Conservation (phyloP, 1,140 invertebrate species). For the Proctacanthus coquilletti region DNA sequence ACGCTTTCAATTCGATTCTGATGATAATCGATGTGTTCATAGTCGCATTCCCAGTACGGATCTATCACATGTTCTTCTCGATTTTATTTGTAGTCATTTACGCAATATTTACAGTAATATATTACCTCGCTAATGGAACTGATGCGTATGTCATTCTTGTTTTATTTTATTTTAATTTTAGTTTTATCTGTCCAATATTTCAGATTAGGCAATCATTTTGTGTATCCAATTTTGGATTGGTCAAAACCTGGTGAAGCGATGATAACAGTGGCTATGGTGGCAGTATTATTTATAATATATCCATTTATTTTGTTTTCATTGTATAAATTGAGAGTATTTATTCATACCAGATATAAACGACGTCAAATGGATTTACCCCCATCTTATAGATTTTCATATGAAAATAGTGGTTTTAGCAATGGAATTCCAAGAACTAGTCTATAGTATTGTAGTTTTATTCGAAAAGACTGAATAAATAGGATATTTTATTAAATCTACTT, state of each 20-base stretch:
- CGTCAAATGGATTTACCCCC: no score
- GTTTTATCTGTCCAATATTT: conserved; percentile 16
- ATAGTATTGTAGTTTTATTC: no score
- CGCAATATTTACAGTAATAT: conserved; percentile 50
- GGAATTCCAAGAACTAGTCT: no score
- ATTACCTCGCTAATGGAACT: conserved; percentile 52
- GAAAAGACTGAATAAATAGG: no score
- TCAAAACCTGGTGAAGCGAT: conserved; percentile 32
- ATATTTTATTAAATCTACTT: no score
- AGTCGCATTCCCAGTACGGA: conserved; percentile 47
- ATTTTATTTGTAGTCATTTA: conserved; percentile 44
- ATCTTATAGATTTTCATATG: no score
- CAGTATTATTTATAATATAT: conserved; percentile 30
- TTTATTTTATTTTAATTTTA: conserved; percentile 1
- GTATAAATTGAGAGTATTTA: not conserved
- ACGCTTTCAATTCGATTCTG: conserved; percentile 52
- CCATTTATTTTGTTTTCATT: not conserved
- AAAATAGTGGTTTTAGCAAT: no score
- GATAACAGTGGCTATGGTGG: conserved; percentile 35
- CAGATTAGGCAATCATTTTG: conserved; percentile 42
- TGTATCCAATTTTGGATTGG: conserved; percentile 58
- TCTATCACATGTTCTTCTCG: conserved; percentile 53
- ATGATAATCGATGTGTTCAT: conserved; percentile 58
- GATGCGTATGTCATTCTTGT: conserved; percentile 35
- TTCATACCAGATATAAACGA: not conserved